Base-by-base conservation (phyloP, 2,888 invertebrate species). In the Steinernema carpocapsae region DNA sequence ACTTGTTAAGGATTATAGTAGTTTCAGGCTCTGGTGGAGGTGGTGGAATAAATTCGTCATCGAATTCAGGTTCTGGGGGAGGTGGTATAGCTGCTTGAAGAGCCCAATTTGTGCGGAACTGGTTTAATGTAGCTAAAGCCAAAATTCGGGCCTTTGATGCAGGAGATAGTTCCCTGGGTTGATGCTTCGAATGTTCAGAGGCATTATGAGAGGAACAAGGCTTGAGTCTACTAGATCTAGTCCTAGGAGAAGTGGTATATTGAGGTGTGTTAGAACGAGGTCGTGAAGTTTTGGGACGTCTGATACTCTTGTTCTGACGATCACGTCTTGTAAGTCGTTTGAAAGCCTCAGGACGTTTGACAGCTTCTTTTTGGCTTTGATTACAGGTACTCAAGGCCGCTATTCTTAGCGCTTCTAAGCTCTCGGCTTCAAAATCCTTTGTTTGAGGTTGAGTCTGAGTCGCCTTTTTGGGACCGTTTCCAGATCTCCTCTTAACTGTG, bases 21-120 rank as follows among this genome's bases (percentile, higher is more conserved):
- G 26, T 26, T 64, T 64, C 64, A 6, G 64, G 64, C 14, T 26
- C 29, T 6, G 64, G 64, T 17, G 64, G 64, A 29, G 64, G 64
- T 17, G n/a, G n/a, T n/a, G n/a, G n/a, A n/a, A n/a, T n/a, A n/a
- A n/a, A n/a, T n/a, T n/a, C n/a, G n/a, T n/a, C n/a, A n/a, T n/a
- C n/a, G n/a, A n/a, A n/a, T n/a, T n/a, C n/a, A n/a, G 37, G 64
- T 12, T n/a, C 19, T 3, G 17, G n/a, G 14, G 48, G 3, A 4
- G 19, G 48, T 4, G 48, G 3, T 14, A 7, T 14, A 17, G 48
- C 2, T n/a, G 48, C n/a, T 14, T 14, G 48, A 14, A 48, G 48
- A 48, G 22, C 19, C 12, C 2, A 22, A 3, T 6, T 2, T 17
- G 3, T 22, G 2, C 2, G 19, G 14, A 22, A 22, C 22, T n/a